Base-by-base conservation (phyloP, 2,113 vertebrate genomes). In the Lanius collurio region DNA sequence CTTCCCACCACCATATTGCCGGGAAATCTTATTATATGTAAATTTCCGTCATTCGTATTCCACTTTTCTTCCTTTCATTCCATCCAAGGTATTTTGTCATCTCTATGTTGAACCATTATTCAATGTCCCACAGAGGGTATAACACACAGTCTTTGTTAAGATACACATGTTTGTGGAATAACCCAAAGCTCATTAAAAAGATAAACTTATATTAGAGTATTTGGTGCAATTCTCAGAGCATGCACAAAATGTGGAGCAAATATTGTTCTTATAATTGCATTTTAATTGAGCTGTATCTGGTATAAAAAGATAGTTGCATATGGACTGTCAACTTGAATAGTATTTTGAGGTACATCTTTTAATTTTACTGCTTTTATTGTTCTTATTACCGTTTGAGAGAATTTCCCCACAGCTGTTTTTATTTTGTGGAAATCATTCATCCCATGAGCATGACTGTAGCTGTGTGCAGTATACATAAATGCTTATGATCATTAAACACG, bases 321-420 rank as follows among this genome's bases (percentile, higher is more conserved):
- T 88, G 60, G 74, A 95, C 89, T 97, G 76, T 96, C 93, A 97
- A 42, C 44, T 90, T 97, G 95, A 97, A 95, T 91, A 96, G 95
- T 96, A 96, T 97, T 97, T 97, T 94, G 97, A 98, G 95, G 97
- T 97, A 97, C 93, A 94, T 97, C 95, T 97, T 98, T 98, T 97
- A 97, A 97, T 97, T 98, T 97, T 97, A 96, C 94, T 93, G 93
- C 87, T 97, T 98, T 98, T 98, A 98, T 97, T 97, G 97, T 97
- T 97, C 95, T 90, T 96, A 95, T 96, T 97, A 95, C 53, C 91
- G 88, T 97, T 97, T 95, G 95, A 86, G 90, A 96, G 90, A 92
- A 98, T 97, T 98, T 98, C 93, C 96, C 97, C 96, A 97, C 97
- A 98, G 97, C 97, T 98, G 97, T 97, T 98, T 98, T 97, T 97